These are phyloP conservation scores for Hepsetus odoe DNA, from an alignment of 2,113 vertebrate genomes.

Conservation along the genomic window DNA sequence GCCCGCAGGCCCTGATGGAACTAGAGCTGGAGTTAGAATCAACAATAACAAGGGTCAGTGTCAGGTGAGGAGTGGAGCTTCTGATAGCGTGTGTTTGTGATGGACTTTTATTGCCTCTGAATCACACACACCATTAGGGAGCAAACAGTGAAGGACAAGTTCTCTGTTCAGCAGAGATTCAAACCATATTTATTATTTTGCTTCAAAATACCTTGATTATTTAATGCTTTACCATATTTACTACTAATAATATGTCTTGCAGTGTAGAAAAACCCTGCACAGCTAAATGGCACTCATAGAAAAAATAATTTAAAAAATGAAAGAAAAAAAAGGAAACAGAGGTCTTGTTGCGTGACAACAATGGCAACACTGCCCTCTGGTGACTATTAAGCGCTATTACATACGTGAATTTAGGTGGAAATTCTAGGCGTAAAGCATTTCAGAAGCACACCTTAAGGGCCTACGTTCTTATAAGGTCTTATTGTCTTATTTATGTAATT, in stretches of 20 bases:
- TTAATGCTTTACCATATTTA: too few species aligned
- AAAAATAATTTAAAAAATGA: neutral
- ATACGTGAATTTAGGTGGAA: neutral
- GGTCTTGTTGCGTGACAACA: neutral
- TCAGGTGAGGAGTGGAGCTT: neutral
- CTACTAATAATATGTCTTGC: too few species aligned
- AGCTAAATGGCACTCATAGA: neutral
- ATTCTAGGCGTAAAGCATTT: too few species aligned
- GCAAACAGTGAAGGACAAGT: neutral
- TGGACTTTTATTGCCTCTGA: neutral
- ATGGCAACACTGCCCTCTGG: slow-evolving; percentile 9
- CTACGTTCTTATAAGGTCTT: too few species aligned
- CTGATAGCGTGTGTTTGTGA: neutral
- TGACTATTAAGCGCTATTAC: neutral
- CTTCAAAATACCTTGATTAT: neutral
- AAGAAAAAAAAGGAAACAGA: neutral
- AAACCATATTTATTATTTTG: neutral
- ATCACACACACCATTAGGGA: neutral
- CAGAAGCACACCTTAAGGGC: too few species aligned
- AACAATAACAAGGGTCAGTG: neutral
- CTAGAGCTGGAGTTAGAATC: neutral
- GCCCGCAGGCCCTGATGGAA: neutral
- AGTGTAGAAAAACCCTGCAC: neutral
- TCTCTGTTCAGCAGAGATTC: neutral
- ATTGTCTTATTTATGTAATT: too few species aligned